A percentile compares a stretch with the other conserved stretches of the same genome.
Evolutionary conservation across 1,140 invertebrate genomes (phyloP).

Genomic region (Rhysida immarginata): DNA sequence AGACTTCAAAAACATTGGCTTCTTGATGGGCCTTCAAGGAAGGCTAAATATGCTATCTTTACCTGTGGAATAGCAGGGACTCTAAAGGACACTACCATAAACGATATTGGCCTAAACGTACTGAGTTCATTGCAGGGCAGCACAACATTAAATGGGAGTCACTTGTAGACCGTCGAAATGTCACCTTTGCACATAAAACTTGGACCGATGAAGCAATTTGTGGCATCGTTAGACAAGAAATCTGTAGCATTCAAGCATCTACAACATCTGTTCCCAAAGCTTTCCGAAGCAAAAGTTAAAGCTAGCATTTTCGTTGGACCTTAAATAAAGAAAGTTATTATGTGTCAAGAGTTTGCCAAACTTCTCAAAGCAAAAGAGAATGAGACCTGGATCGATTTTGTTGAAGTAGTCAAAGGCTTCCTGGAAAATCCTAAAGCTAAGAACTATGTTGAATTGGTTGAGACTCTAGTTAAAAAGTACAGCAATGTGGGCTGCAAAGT

Average conservation of each 20-base stretch:
- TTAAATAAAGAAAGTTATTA: conserved; percentile 22
- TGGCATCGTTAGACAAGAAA: conserved; percentile 13
- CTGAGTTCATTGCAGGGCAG: conserved; percentile 18
- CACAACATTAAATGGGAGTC: conserved; percentile 24
- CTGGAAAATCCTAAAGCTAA: conserved; percentile 14
- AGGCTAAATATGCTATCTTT: conserved; percentile 32
- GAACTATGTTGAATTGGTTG: conserved; percentile 14
- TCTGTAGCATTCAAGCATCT: conserved; percentile 13
- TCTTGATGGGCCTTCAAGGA: conserved; percentile 24
- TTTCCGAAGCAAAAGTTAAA: conserved; percentile 15
- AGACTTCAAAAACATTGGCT: conserved; percentile 4
- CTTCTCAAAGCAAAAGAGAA: conserved; percentile 13
- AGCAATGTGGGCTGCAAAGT: conserved; percentile 15
- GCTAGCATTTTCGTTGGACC: conserved; percentile 13
- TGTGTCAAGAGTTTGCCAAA: conserved; percentile 15
- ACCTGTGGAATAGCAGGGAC: conserved; percentile 30
- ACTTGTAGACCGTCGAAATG: conserved; percentile 19
- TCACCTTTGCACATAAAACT: conserved; percentile 16
- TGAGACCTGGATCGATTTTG: conserved; percentile 15
- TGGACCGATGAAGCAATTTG: conserved; percentile 8
- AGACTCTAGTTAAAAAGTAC: conserved; percentile 13
- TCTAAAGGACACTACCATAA: conserved; percentile 23
- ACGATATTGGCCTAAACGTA: conserved; percentile 21
- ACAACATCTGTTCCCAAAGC: conserved; percentile 14
- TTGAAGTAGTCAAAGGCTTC: conserved; percentile 13